Conservation (phyloP, 2,888 invertebrate species). For the Masnerella sp. region DNA sequence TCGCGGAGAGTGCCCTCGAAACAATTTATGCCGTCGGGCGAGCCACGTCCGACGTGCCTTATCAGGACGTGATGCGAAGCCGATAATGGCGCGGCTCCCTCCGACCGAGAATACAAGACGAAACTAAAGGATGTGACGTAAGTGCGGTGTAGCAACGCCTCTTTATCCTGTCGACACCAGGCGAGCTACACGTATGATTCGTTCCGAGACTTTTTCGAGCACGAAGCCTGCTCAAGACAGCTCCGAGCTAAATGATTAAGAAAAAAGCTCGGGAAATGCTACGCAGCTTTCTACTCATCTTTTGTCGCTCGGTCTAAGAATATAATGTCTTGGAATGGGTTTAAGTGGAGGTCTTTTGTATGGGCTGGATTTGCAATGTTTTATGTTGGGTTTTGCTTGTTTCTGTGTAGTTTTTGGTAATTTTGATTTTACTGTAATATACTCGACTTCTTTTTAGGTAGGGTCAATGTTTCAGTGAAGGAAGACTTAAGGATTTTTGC, state of each 20-base stretch:
- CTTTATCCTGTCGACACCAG: constrained; percentile 73
- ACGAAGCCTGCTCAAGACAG: constrained; percentile 59
- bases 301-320: no score
- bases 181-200: constrained; percentile 65
- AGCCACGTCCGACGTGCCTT: constrained; percentile 73
- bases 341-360: no score
- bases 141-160: constrained; percentile 71
- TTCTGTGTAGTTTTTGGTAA: no score
- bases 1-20: constrained; percentile 67
- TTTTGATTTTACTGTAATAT: no score
- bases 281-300: constrained; percentile 39
- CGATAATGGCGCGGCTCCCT: constrained; percentile 66
- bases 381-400: no score
- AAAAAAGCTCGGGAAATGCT: constrained; percentile 42
- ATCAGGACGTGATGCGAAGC: constrained; percentile 66
- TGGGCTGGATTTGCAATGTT: no score
- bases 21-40: constrained; percentile 72
- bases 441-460: no score
- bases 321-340: no score
- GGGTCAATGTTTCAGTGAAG: no score
- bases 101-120: constrained; percentile 45
- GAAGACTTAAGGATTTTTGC: no score
- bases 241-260: constrained; percentile 56
- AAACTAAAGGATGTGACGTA: constrained; percentile 70
- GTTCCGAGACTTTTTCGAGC: constrained; percentile 59